Percentiles rank a stretch among this genome's conserved stretches.
These are phyloP conservation scores for Aulostomus chinensis DNA, from an alignment of 2,797 vertebrate species.

Conservation along the genomic window DNA sequence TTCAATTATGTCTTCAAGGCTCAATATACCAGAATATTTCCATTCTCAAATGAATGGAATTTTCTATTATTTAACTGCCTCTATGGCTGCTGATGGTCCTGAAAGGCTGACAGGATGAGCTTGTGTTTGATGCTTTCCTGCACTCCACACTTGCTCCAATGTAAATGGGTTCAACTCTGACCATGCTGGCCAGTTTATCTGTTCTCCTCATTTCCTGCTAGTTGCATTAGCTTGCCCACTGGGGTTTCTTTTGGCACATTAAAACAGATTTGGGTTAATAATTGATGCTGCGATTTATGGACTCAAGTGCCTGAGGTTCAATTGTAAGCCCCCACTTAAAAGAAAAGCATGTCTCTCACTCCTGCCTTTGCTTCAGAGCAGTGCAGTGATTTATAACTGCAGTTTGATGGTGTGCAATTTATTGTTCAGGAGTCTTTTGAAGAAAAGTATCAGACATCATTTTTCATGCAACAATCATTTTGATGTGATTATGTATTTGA, in stretches of 20 bases:
- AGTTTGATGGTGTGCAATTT: conserved; percentile 56
- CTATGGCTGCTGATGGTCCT: conserved; percentile 50
- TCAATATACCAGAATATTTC: conserved; percentile 37
- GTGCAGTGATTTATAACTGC: conserved; percentile 65
- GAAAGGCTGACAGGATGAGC: conserved; percentile 49
- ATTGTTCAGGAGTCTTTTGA: conserved; percentile 42
- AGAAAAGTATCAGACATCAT: conserved; percentile 47
- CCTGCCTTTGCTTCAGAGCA: conserved; percentile 38
- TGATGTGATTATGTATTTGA: conserved; percentile 60
- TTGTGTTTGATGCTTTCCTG: conserved; percentile 62
- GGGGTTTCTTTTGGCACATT: conserved; percentile 80
- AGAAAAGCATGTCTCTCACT: conserved; percentile 66
- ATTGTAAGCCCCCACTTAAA: conserved; percentile 76
- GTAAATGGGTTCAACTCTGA: conserved; percentile 35
- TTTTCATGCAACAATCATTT: conserved; percentile 54
- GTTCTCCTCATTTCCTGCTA: conserved; percentile 71
- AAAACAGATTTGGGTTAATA: conserved; percentile 81
- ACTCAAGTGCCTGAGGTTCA: conserved; percentile 72
- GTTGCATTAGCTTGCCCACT: conserved; percentile 74
- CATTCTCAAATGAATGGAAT: conserved; percentile 50
- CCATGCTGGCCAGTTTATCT: conserved; percentile 69
- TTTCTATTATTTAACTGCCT: conserved; percentile 66
- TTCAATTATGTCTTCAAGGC: conserved; percentile 50
- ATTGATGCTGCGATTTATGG: conserved; percentile 80
- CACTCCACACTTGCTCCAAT: conserved; percentile 48